These are phyloP conservation scores for Odontocerum albicorne DNA, from an alignment of 2,888 invertebrate species.

Conservation along the genomic window DNA sequence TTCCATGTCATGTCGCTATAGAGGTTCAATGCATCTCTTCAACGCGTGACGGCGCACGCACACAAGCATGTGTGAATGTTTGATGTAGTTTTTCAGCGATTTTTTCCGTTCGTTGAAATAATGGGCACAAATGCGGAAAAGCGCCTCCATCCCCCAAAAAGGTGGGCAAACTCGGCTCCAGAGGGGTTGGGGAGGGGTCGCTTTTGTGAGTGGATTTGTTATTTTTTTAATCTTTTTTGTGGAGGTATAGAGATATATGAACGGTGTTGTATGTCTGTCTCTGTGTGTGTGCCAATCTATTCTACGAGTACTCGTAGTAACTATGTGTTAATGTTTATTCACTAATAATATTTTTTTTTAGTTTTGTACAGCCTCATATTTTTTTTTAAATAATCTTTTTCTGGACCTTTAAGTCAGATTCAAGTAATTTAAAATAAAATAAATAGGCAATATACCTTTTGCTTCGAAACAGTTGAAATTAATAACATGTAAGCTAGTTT, in stretches of 20 bases:
- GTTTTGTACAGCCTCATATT: no score
- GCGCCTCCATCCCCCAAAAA: constrained; percentile 22
- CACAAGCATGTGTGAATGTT: constrained; percentile 26
- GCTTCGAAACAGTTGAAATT: no score
- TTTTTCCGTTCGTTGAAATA: constrained; percentile 37
- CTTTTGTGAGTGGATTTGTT: neutral
- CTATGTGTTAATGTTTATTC: no score
- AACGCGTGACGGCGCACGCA: no score
- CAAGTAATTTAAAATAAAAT: no score
- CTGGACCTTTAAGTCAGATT: no score
- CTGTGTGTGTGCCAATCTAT: neutral
- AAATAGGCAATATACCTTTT: no score
- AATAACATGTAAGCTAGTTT: no score
- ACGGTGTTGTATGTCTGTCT: neutral
- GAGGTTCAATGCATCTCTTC: no score
- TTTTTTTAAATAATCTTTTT: no score
- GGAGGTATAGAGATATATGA: neutral
- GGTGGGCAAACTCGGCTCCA: constrained; percentile 26
- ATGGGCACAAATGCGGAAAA: constrained; percentile 38
- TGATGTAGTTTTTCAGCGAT: constrained; percentile 33
- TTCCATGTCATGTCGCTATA: no score
- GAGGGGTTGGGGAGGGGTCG: constrained; percentile 16
- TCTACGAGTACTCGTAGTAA: neutral
- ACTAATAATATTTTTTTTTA: no score
- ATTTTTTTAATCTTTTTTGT: constrained; percentile 5